A percentile compares a stretch with the other conserved stretches of the same genome.
Conservation (phyloP, 1,140 invertebrate genomes). For the Penaeus vannamei region DNA sequence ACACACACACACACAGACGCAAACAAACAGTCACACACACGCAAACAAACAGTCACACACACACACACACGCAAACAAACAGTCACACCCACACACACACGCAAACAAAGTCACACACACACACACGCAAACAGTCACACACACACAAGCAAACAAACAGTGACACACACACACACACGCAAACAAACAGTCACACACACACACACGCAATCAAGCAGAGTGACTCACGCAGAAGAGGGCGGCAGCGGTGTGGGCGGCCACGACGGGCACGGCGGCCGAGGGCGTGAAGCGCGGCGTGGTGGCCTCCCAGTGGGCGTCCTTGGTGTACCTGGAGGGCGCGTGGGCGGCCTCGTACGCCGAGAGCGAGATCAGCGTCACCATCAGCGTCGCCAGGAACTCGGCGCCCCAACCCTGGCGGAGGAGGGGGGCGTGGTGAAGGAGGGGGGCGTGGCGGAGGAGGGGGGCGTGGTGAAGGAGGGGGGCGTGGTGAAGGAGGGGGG, state of each 20-base stretch:
- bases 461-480: not conserved
- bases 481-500: not conserved
- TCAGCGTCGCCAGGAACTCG: constrained; percentile 53
- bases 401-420: constrained; percentile 61
- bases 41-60: too few relatives aligned
- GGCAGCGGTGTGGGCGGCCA: constrained; percentile 48
- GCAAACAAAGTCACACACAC: too few relatives aligned
- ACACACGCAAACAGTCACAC: too few relatives aligned
- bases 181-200: not conserved
- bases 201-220: not conserved
- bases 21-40: too few relatives aligned
- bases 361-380: constrained; percentile 55
- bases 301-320: constrained; percentile 14
- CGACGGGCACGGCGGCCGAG: constrained; percentile 46
- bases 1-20: too few relatives aligned
- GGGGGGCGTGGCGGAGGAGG: too few relatives aligned
- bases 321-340: constrained; percentile 13
- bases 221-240: constrained; percentile 56
- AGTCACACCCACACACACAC: too few relatives aligned
- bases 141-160: too few relatives aligned
- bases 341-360: constrained; percentile 48
- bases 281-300: constrained; percentile 44
- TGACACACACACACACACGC: not conserved
- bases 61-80: too few relatives aligned
- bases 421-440: not conserved